phyloP scores from a whole-genome alignment of 2,797 vertebrate species.

The Mareca penelope region DNA sequence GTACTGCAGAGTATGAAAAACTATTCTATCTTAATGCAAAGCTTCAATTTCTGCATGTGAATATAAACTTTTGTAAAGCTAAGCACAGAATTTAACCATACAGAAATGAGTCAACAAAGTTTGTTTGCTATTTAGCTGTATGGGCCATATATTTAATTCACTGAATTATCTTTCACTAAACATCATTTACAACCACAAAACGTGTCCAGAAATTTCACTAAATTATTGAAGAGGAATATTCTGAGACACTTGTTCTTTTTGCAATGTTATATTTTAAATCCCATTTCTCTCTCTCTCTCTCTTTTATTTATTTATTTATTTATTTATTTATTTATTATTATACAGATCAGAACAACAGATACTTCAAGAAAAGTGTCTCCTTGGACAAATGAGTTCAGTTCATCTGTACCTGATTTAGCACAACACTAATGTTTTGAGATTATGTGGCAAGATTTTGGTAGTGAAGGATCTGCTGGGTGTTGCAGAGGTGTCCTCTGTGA shows the following conservation, averaged over 20 bases:
- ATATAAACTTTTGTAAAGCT: not conserved
- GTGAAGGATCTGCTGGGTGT: too few relatives aligned
- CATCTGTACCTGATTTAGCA: not conserved
- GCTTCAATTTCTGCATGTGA: not conserved
- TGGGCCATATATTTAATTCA: not conserved
- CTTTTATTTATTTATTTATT: not conserved
- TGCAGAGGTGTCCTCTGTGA: too few relatives aligned
- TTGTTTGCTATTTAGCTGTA: not conserved
- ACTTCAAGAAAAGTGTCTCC: not conserved
- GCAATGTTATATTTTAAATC: rapidly evolving
- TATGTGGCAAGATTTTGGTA: too few relatives aligned
- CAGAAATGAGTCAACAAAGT: not conserved
- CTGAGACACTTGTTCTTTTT: not conserved
- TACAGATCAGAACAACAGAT: not conserved
- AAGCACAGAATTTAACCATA: not conserved
- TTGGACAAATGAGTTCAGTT: not conserved
- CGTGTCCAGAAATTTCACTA: not conserved
- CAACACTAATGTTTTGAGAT: too few relatives aligned
- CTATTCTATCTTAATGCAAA: not conserved
- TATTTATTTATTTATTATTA: not conserved
- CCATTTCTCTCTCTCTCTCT: not conserved
- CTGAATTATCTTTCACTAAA: not conserved
- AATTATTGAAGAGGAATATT: not conserved
- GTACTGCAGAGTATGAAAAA: not conserved
- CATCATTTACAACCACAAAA: not conserved